phyloP scores from a whole-genome alignment of 2,113 vertebrate genomes.

The Megatriorchis doriae region DNA sequence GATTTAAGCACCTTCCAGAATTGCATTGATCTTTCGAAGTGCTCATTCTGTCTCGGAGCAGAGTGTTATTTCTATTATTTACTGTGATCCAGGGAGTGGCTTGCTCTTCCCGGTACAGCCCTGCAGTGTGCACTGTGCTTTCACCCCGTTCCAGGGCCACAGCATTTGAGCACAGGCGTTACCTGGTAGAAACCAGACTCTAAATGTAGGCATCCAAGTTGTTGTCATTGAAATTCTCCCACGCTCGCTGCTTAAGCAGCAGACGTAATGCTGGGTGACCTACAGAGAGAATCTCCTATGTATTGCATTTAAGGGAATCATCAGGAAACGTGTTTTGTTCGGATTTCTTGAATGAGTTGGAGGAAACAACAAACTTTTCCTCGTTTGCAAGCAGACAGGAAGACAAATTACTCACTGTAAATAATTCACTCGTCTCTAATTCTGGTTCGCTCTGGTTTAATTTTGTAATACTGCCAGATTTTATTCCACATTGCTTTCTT shows the following conservation, averaged over 20 bases:
- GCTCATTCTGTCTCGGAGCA: background rate
- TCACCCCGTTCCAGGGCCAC: accelerated
- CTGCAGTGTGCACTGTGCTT: accelerated
- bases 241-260: background rate
- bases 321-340: accelerated
- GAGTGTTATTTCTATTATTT: background rate
- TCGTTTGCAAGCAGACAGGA: background rate
- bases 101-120: background rate
- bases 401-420: background rate
- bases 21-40: background rate
- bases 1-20: background rate
- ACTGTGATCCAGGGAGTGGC: accelerated
- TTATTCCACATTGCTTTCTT: background rate
- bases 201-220: too few species aligned
- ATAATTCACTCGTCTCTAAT: background rate
- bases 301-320: accelerated
- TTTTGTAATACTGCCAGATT: background rate
- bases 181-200: background rate
- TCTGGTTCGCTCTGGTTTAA: background rate
- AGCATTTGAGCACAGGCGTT: accelerated
- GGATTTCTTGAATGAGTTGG: background rate
- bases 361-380: background rate
- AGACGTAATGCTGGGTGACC: too few species aligned
- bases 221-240: background rate
- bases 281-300: background rate